Conservation (phyloP, 2,113 vertebrate species). For the Gallinago paraguaiae region DNA sequence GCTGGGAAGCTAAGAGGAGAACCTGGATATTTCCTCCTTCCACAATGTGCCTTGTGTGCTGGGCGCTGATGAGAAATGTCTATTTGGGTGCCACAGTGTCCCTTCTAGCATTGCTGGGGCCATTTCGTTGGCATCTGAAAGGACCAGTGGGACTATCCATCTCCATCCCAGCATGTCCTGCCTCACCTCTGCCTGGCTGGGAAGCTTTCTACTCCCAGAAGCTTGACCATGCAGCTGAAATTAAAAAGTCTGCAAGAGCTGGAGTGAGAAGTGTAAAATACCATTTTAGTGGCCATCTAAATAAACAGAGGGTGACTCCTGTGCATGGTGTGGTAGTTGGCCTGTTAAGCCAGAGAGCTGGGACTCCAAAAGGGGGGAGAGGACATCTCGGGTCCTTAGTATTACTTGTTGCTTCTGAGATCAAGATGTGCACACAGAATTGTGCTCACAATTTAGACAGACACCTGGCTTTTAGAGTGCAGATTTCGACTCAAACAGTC, state of each 20-base stretch:
- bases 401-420: background rate
- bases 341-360: background rate
- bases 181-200: background rate
- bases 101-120: background rate
- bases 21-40: background rate
- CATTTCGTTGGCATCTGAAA: background rate
- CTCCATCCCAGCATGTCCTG: background rate
- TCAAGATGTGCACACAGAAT: background rate
- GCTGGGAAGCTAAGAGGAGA: background rate
- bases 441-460: background rate
- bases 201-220: background rate
- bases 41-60: rapidly evolving
- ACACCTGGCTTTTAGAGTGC: background rate
- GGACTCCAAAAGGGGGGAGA: background rate
- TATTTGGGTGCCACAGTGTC: background rate
- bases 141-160: background rate
- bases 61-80: background rate
- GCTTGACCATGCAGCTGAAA: background rate
- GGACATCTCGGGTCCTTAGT: background rate
- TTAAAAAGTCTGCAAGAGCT: background rate
- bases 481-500: background rate
- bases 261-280: background rate
- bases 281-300: background rate
- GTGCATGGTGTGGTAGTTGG: too few species aligned
- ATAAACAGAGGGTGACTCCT: background rate